phyloP scores from a whole-genome alignment of 2,888 invertebrate genomes.

The Marronus borbonicus region DNA sequence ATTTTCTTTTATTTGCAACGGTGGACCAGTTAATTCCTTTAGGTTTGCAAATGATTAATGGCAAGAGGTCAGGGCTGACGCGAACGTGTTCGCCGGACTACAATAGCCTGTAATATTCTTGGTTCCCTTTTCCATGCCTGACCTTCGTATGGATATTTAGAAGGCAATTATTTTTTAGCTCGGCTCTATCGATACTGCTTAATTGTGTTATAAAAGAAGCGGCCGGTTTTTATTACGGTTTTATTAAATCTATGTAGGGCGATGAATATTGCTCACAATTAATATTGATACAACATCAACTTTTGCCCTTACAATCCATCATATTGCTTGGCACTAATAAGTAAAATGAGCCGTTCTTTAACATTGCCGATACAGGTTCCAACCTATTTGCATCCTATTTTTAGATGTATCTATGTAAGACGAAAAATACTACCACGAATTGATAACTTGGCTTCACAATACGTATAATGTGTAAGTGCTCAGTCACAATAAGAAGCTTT shows the following conservation, averaged over 20 bases:
- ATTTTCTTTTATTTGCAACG: constrained; percentile 39
- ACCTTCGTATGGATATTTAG: constrained; percentile 33
- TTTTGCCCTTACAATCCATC: neutral
- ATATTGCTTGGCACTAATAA: too few relatives aligned
- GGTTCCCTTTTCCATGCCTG: constrained; percentile 25
- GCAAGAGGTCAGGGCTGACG: constrained; percentile 26
- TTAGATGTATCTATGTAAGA: too few relatives aligned
- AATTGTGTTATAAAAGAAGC: constrained; percentile 25
- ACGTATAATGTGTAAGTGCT: too few relatives aligned
- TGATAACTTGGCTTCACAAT: too few relatives aligned
- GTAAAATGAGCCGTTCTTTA: too few relatives aligned
- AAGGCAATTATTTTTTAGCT: constrained; percentile 36
- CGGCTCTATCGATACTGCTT: neutral
- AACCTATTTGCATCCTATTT: too few relatives aligned
- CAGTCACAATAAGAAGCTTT: too few relatives aligned
- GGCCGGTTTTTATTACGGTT: constrained; percentile 13
- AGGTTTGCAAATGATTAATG: constrained; percentile 41
- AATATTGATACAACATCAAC: neutral
- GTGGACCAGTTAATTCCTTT: constrained; percentile 32
- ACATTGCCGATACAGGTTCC: too few relatives aligned
- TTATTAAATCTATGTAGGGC: constrained; percentile 16
- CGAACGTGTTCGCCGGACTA: constrained; percentile 11
- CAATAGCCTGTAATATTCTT: constrained; percentile 34
- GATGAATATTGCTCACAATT: constrained; percentile 18
- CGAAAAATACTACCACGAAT: too few relatives aligned